Evolutionary conservation across 2,113 vertebrate genomes (phyloP), one percentile per base, ranked within the genome.

Genomic region (Burhinus bistriatus): DNA sequence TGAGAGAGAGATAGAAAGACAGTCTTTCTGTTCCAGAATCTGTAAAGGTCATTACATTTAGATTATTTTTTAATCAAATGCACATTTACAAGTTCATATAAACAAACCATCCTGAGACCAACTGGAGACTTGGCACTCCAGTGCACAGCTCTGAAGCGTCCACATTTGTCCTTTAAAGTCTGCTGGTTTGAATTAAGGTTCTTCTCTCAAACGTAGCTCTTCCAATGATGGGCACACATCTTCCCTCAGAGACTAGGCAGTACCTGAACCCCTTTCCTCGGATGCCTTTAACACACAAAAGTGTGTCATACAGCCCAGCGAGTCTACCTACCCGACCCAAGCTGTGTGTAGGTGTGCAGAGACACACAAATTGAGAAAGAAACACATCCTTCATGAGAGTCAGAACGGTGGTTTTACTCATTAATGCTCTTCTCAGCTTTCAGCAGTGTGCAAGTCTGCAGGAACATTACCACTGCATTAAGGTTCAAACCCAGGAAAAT

Each of bases 31-130:
- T 85, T 93, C 91, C 87, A 91, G 80, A 85, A 91, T 89, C 73
- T 51, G 25, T 85, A 91, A 83, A 66, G 84, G 54, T 93, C 78
- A 93, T 61, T 91, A 73, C 7, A 85, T 73, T 94, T 76, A 72
- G 70, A 90, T 62, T 92, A 52, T 69, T 87, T 93, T 94, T 95
- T 72, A 95, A 96, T 80, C 73, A 95, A 96, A 82, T 79, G 29
- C 73, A 91, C 47, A 94, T 88, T 73, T 86, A 80, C 19, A 79
- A 87, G 45, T 75, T 78, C 78, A 65, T 87, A 68, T 84, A 94
- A 87, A 83, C 51, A 92, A 95, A 90, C 18, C 26, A 40, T 80
- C 66, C 77, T 73, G 70, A 79, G 66, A 94, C 54, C 83, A 96
- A 83, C 49, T 58, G 81, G 42, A 93, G 94, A 71, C 58, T 85